Evolutionary conservation across 2,113 vertebrate genomes (phyloP).

Genomic region (Leptosomus discolor): DNA sequence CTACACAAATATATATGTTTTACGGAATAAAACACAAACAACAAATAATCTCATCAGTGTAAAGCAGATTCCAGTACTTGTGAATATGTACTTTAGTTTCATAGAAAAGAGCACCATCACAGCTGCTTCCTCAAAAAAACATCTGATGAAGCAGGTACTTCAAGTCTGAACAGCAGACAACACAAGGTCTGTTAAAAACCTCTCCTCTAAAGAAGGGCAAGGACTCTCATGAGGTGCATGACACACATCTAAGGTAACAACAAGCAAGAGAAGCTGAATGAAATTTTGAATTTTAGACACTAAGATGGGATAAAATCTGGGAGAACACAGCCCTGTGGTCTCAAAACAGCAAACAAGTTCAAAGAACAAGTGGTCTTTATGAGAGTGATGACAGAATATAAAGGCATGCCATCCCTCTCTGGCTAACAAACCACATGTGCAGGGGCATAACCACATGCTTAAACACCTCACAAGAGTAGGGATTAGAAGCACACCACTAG

Average conservation of each 20-base stretch:
- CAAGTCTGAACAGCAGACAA: not conserved
- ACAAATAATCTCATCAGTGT: not conserved
- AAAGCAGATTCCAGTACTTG: not conserved
- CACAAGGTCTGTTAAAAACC: not conserved
- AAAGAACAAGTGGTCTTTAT: not conserved
- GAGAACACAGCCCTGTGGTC: not conserved
- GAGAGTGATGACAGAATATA: not conserved
- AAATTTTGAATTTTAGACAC: not conserved
- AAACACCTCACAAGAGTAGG: not conserved
- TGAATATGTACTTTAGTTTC: not conserved
- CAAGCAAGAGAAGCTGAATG: not conserved
- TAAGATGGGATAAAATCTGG: not conserved
- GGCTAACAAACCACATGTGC: not conserved
- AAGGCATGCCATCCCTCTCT: not conserved
- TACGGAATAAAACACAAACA: not conserved
- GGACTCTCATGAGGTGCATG: not conserved
- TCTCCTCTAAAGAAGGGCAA: not conserved
- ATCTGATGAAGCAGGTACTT: not conserved
- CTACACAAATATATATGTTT: no score
- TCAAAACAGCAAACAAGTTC: not conserved
- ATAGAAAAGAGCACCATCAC: not conserved
- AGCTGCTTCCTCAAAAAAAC: not conserved
- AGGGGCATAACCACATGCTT: not conserved
- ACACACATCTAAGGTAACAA: not conserved
- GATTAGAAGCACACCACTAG: no score